These are phyloP conservation scores for Chelonia mydas DNA, from an alignment of 2,797 vertebrate genomes.

Conservation along the genomic window DNA sequence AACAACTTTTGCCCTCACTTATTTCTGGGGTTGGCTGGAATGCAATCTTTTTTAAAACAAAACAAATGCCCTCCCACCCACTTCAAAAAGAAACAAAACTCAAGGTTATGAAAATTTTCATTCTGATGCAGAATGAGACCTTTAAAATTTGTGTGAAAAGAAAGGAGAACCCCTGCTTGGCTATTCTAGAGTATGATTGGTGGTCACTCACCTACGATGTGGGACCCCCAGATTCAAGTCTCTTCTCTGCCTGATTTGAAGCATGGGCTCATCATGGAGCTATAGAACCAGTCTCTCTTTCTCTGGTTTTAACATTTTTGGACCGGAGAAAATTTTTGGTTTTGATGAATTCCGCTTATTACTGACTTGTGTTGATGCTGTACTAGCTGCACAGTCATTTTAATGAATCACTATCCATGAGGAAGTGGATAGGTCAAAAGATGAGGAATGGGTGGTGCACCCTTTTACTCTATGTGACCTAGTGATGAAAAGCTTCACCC, in stretches of 20 bases:
- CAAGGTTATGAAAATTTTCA: neutral
- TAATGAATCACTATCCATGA: neutral
- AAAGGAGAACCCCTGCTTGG: neutral
- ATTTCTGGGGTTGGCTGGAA: neutral
- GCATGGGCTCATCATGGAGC: neutral
- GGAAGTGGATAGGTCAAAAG: neutral
- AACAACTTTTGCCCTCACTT: neutral
- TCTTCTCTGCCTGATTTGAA: neutral
- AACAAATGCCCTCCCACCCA: no score
- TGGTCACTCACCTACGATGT: neutral
- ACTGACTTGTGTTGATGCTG: neutral
- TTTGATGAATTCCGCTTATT: neutral
- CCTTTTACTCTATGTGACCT: neutral
- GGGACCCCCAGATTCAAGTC: neutral
- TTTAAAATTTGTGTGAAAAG: no score
- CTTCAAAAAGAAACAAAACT: neutral
- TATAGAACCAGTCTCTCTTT: neutral
- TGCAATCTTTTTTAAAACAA: neutral
- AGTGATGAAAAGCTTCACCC: neutral
- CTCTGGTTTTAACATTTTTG: neutral
- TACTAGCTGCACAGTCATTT: neutral
- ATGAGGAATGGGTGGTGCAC: rapidly evolving
- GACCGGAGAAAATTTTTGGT: neutral
- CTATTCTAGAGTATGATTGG: neutral
- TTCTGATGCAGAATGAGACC: neutral